phyloP scores from a whole-genome alignment of 2,113 vertebrate species.

The Myocastor coypus region DNA sequence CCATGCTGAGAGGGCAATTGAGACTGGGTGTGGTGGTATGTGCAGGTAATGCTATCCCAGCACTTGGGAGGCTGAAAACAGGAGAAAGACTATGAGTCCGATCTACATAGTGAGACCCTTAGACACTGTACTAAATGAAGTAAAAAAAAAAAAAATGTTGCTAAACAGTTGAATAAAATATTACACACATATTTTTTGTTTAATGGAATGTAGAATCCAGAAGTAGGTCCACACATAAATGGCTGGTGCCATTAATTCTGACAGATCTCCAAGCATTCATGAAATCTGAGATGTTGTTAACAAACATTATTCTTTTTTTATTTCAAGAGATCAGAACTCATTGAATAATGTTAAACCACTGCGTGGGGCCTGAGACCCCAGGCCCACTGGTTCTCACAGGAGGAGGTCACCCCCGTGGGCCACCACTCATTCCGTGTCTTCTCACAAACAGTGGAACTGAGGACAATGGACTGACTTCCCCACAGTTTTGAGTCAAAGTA shows the following conservation, averaged over 20 bases:
- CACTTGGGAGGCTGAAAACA: too few species aligned
- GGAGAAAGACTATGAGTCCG: too few species aligned
- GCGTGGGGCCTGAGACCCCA: too few species aligned
- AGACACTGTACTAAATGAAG: too few species aligned
- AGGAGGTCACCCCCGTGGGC: fast-evolving
- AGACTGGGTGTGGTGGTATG: too few species aligned
- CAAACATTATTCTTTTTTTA: not conserved
- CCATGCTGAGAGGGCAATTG: too few species aligned
- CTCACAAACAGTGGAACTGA: too few species aligned
- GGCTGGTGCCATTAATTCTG: not conserved
- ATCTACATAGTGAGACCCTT: too few species aligned
- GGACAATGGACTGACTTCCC: too few species aligned
- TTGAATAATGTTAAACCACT: not conserved
- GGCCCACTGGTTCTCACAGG: not conserved
- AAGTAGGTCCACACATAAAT: not conserved
- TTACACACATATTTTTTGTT: not conserved
- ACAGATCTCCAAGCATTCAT: not conserved
- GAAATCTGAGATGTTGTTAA: not conserved
- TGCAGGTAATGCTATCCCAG: too few species aligned
- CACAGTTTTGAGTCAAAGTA: not conserved
- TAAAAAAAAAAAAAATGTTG: too few species aligned
- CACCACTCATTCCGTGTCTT: too few species aligned
- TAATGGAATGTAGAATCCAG: not conserved
- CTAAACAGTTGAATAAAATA: not conserved
- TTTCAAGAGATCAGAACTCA: not conserved